Percentiles rank a stretch among this genome's conserved stretches.
Conservation (phyloP, 2,113 vertebrate genomes). For the Arizona elegans region DNA sequence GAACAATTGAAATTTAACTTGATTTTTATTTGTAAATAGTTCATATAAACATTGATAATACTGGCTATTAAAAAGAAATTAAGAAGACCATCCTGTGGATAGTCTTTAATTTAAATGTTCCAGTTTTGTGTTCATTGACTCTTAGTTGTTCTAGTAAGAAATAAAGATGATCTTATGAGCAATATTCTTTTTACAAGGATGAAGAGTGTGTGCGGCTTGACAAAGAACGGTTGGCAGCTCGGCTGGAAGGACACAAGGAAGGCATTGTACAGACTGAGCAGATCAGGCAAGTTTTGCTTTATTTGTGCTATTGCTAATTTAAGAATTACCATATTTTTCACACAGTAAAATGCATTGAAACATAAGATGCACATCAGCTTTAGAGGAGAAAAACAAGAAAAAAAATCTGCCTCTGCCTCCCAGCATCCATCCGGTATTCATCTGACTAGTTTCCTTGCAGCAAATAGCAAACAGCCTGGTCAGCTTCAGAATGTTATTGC, state of each 20-base stretch:
- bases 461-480: too few species aligned
- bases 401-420: too few species aligned
- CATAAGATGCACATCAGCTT: too few species aligned
- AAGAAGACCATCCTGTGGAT: neutral
- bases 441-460: too few species aligned
- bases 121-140: neutral
- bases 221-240: slow-evolving; percentile 97
- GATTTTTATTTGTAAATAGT: neutral
- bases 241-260: slow-evolving; percentile 97
- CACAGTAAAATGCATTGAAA: too few species aligned
- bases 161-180: neutral
- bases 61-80: neutral
- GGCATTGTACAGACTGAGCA: slow-evolving; percentile 97
- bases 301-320: neutral
- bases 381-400: too few species aligned
- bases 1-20: neutral
- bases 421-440: too few species aligned
- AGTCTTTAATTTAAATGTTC: neutral
- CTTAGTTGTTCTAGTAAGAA: neutral
- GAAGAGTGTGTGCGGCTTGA: slow-evolving; percentile 96
- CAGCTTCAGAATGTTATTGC: too few species aligned
- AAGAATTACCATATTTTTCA: neutral
- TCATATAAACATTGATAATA: neutral
- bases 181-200: slow-evolving; percentile 75
- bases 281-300: slow-evolving; percentile 80